These are phyloP conservation scores for Noctua janthe DNA, from an alignment of 2,888 invertebrate genomes.

Conservation along the genomic window DNA sequence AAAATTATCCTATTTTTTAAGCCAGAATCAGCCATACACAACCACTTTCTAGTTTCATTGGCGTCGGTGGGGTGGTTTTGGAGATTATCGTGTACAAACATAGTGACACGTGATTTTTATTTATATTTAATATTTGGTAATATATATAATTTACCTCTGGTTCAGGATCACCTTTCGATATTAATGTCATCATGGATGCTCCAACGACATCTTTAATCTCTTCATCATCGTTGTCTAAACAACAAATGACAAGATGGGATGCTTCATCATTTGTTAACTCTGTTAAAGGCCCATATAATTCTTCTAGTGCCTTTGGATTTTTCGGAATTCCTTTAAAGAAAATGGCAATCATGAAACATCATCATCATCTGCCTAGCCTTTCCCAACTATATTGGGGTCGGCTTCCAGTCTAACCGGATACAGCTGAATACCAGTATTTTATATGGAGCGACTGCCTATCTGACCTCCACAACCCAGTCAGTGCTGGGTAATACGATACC, in stretches of 20 bases:
- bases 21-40: too few species aligned
- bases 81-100: not conserved
- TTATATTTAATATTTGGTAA: too few species aligned
- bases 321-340: slow-evolving; percentile 65
- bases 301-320: slow-evolving; percentile 68
- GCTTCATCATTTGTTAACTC: slow-evolving; percentile 20
- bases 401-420: too few species aligned
- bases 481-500: too few species aligned
- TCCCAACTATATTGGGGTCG: too few species aligned
- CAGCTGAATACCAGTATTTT: too few species aligned
- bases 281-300: slow-evolving; percentile 46
- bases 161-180: slow-evolving; percentile 44
- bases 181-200: slow-evolving; percentile 62
- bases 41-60: too few species aligned
- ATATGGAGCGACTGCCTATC: too few species aligned
- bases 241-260: slow-evolving; percentile 69
- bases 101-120: not conserved
- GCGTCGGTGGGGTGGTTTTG: too few species aligned
- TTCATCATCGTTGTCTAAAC: slow-evolving; percentile 68
- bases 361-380: too few species aligned
- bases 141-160: slow-evolving; percentile 22
- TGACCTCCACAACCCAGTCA: too few species aligned
- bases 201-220: slow-evolving; percentile 68
- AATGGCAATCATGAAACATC: not conserved
- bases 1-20: too few species aligned